Base-by-base conservation (phyloP, 2,113 vertebrate genomes). In the Megaptera novaeangliae region DNA sequence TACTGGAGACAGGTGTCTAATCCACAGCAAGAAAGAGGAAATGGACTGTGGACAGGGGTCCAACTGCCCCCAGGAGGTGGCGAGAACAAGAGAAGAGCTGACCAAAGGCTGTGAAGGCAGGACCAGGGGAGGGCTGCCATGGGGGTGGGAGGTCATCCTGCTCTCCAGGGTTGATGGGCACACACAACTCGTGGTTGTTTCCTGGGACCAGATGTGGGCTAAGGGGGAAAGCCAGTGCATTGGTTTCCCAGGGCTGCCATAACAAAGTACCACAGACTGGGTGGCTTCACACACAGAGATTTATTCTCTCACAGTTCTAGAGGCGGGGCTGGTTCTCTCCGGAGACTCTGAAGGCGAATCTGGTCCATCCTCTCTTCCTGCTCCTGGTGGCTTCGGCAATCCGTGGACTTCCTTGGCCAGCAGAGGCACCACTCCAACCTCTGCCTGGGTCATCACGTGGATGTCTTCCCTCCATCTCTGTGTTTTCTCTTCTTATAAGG, bases 261-360 rank as follows among this genome's bases (percentile, higher is more conserved):
- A 4, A 29, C 0, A 10, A 25, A 72, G 34, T 4, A 6, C 49
- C 34, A 3, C 55, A 41, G 0, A 14, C 1, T 20, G 3, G 2
- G 17, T 1, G 13, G 3, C 21, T 6, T 75, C 39, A 18, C 39
- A 9, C 11, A 21, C 17, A 14, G 14, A 3, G 20, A 25, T 1
- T 34, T 29, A 3, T 12, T 72, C 25, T 12, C 61, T n/a, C 20
- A 7, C 20, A 9, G n/a, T n/a, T n/a, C 81, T 11, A 3, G 49
- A 44, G 31, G 44, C 0, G 0, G 29, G 4, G 8, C 6, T 7
- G 3, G 9, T 2, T 92, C 63, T 21, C 13, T 13, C 41, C 6
- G 17, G n/a, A 68, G 66, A 11, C 21, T 61, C 64, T 17, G 41
- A 66, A 25, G 13, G 17, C 6, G 2, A 39, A 23, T 4, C 5